Evolutionary conservation across 1,140 invertebrate species (phyloP), one percentile per base, ranked within the genome.

Genomic region (Polyergus mexicanus): DNA sequence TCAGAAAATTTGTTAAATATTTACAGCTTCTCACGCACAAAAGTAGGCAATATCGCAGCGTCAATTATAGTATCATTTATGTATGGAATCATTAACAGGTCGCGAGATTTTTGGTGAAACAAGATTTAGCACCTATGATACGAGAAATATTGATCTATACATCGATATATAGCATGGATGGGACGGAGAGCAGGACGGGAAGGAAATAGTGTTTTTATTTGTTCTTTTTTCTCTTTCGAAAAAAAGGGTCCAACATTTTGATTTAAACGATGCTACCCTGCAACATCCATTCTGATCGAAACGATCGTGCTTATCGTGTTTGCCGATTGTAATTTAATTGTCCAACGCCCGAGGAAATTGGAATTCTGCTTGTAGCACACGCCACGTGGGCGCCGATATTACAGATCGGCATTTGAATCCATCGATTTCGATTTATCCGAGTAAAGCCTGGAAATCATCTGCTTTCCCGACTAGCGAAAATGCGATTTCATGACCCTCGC

Each of bases 241-340:
- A 71, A 72, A 56, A 58, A 47, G 16, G 44, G 68, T 74, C 78
- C 56, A 84, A 89, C 88, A 51, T 89, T 89, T 89, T 89, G 84
- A 89, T 89, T 89, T 89, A 86, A 89, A 56, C 84, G 88, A 89
- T 58, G 68, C 81, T 86, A 72, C 81, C 63, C 86, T 65, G 86
- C 84, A 89, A 86, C 84, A 89, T 89, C 88, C 91, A 90, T 92
- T 91, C 90, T 91, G 86, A 75, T 62, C 54, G 60, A 19, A 68
- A 81, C 88, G 41, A 72, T 88, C 87, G 91, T 92, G 92, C 92
- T 92, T 92, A 91, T 93, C 92, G 90, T 88, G 90, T 91, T 91
- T 85, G 86, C 90, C 92, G 92, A 94, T 93, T 94, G 91, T 94
- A 94, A 94, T 94, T 94, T 94, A 94, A 94, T 94, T 94, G 93